Evolutionary conservation across 2,797 vertebrate species (phyloP), one percentile per base, ranked within the genome.

Genomic region (Enteromius unitaeniatus): DNA sequence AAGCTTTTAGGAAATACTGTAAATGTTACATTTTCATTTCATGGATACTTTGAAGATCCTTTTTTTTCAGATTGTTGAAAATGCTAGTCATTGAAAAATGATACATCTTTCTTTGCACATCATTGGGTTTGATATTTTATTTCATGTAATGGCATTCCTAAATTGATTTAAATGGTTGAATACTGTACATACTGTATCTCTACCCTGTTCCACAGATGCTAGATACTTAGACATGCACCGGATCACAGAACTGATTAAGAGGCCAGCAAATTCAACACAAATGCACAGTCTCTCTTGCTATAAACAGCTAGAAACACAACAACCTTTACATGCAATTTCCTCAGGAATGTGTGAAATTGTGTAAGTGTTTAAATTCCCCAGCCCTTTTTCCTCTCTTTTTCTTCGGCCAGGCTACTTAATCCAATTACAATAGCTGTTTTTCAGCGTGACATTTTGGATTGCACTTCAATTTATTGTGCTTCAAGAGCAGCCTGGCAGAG

Each of bases 381-480:
- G 67, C 65, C 55, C 69, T 70, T 72, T 37, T 86, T 70, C 79
- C 55, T 82, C 51, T 75, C 23, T 70, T 8, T 60, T 69, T 79
- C 81, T 72, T 67, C 86, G 91, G 85, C 91, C 69, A 73, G 72
- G 6, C 58, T 21, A 65, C 77, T 79, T 84, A 91, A 91, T 91
- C 91, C 86, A 92, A 90, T 92, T 92, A 92, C 82, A 78, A 80
- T 84, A 76, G 53, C 87, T 84, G 86, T 91, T 87, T 85, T 79
- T 79, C 87, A 81, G 49, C 3, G 23, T 75, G 83, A 86, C 78
- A 86, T 88, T 45, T 86, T 88, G 84, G 88, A 85, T 90, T 87
- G 80, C 80, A 75, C 88, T 87, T 77, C 79, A 88, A 92, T 91
- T 92, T 80, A 91, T 91, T 90, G 92, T 86, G 88, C 84, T 86